Evolutionary conservation across 1,140 invertebrate species (phyloP), one percentile per base, ranked within the genome.

Genomic region (Leptinotarsa undecemlineata): DNA sequence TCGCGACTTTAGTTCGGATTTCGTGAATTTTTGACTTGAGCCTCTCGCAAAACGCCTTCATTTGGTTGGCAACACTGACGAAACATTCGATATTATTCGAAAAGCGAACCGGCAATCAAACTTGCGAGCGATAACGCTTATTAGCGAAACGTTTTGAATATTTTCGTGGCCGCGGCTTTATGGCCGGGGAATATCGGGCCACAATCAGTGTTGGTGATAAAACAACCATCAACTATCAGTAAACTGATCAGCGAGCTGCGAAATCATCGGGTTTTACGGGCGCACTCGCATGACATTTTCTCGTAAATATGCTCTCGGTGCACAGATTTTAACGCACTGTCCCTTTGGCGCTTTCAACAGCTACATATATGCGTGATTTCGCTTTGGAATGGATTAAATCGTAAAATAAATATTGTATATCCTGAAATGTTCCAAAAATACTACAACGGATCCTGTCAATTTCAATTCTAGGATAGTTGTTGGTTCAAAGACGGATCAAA

Each of bases 191-290:
- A 81, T 80, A 80, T 81, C 78, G 60, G 77, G 51, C 51, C 78
- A 74, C 78, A 80, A 81, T 81, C 79, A 78, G 77, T 80, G 75
- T 74, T 76, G 78, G 79, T 80, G 80, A 81, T 81, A 81, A 81
- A 80, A 80, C 79, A 79, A 80, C 76, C 79, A 81, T 81, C 80
- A 80, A 74, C 80, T 80, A 76, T 78, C 80, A 77, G 78, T 67
- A 74, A 68, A 77, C 74, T 77, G 78, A 77, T 77, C 75, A 76
- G 72, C 76, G 80, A 79, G 79, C 77, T 79, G 79, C 79, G 80
- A 80, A 81, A 80, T 81, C 80, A 81, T 81, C 73, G 76, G 77
- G 78, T 80, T 57, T 80, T 81, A 81, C 51, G 76, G 78, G 75
- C 73, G 71, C 48, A 68, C 74, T 77, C 75, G 77, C 73, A 74